Evolutionary conservation across 1,140 invertebrate species (phyloP).

Genomic region (Hyles euphorbiae): DNA sequence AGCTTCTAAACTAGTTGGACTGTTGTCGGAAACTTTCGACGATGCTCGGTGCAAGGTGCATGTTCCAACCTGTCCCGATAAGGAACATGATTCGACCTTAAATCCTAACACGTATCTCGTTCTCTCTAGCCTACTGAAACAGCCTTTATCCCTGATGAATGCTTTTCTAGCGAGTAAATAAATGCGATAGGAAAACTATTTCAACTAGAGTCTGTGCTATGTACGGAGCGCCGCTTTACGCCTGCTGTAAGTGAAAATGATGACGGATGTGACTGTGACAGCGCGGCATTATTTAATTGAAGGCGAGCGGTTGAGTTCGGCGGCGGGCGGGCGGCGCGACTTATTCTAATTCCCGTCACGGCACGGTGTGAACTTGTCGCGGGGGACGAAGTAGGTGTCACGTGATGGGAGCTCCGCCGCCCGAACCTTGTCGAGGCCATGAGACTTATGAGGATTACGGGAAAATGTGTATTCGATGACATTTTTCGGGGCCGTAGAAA

Average conservation of each 20-base stretch:
- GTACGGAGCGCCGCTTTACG: no score
- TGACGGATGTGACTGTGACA: no score
- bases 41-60: constrained; percentile 57
- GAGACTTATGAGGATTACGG: constrained; percentile 73
- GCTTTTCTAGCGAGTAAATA: not conserved
- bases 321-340: constrained; percentile 7
- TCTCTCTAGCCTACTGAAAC: constrained; percentile 31
- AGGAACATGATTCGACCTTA: constrained; percentile 54
- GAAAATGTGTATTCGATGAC: constrained; percentile 75
- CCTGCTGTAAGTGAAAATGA: no score
- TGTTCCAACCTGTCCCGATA: constrained; percentile 61
- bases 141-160: not conserved
- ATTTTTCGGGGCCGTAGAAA: constrained; percentile 72
- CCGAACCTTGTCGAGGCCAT: constrained; percentile 54
- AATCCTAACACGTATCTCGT: constrained; percentile 51
- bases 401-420: constrained; percentile 40
- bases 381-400: constrained; percentile 33
- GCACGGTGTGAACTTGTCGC: constrained; percentile 53
- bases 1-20: constrained; percentile 70
- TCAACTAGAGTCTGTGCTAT: no score
- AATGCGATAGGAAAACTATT: no score
- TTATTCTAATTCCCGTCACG: constrained; percentile 33
- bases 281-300: constrained; percentile 30
- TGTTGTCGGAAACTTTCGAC: constrained; percentile 64
- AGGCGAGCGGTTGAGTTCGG: constrained; percentile 13